Conservation (phyloP, 2,113 vertebrate genomes). For the Mesocricetus auratus region DNA sequence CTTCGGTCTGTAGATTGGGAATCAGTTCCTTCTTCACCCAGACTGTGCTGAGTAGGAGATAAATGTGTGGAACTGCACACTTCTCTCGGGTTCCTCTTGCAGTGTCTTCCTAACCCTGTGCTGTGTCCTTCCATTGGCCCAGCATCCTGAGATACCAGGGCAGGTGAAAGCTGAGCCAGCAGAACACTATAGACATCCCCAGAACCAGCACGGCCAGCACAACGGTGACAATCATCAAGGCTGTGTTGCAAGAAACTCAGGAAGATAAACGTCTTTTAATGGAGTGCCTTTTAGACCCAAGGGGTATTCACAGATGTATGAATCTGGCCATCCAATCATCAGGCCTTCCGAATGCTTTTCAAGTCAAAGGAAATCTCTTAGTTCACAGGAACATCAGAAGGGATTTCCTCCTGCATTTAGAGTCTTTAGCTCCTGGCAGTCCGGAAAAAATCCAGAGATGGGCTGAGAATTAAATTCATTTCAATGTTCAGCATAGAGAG, state of each 20-base stretch:
- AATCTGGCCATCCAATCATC: conserved; percentile 88
- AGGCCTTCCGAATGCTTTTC: conserved; percentile 68
- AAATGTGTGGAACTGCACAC: conserved; percentile 90
- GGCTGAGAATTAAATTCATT: conserved; percentile 88
- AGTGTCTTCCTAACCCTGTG: conserved; percentile 82
- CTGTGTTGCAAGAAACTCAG: conserved; percentile 87
- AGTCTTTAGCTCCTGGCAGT: conserved; percentile 85
- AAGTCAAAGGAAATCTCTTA: conserved; percentile 87
- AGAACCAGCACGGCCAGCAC: conserved; percentile 84
- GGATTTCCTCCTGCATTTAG: conserved; percentile 90
- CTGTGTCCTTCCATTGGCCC: conserved; percentile 90
- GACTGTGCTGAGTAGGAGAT: conserved; percentile 91
- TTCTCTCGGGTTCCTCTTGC: conserved; percentile 61
- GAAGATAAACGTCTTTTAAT: conserved; percentile 87
- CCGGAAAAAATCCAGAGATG: conserved; percentile 82
- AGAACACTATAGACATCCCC: conserved; percentile 60
- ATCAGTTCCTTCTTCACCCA: conserved; percentile 92
- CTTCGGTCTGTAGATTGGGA: conserved; percentile 90
- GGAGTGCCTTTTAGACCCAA: conserved; percentile 80
- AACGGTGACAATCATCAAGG: conserved; percentile 86
- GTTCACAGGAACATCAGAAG: conserved; percentile 90
- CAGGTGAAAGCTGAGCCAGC: conserved; percentile 88
- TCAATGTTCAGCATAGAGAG: conserved; percentile 86
- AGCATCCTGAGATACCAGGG: conserved; percentile 92
- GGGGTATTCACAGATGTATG: conserved; percentile 90